Conservation (phyloP, 1,140 invertebrate species). For the Oscheius sp. region DNA sequence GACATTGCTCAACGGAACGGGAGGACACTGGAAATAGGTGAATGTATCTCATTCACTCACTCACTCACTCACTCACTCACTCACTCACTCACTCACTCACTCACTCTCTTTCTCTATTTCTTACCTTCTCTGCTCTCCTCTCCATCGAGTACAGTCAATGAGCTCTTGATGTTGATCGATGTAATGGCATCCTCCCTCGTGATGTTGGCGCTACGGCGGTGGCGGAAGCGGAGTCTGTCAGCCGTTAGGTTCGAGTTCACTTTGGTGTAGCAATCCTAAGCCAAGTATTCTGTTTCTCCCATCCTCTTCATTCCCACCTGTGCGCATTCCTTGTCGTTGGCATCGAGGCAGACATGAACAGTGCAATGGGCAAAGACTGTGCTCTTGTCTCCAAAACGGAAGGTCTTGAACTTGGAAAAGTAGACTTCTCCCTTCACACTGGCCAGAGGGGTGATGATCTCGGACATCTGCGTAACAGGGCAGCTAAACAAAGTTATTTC, state of each 20-base stretch:
- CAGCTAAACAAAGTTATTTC: conserved; percentile 24
- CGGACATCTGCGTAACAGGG: conserved; percentile 33
- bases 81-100: too few species aligned
- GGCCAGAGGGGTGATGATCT: conserved; percentile 43
- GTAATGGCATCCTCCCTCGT: neutral
- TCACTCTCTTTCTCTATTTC: too few species aligned
- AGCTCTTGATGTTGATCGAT: conserved; percentile 6
- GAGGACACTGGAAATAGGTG: conserved; percentile 1
- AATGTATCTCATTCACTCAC: too few species aligned
- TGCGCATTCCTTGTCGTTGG: conserved; percentile 37
- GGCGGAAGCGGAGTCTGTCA: conserved; percentile 36
- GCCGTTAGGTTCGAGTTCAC: conserved; percentile 42
- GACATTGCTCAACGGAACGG: conserved; percentile 19
- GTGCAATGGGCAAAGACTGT: conserved; percentile 47
- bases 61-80: too few species aligned
- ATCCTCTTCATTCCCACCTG: conserved; percentile 10
- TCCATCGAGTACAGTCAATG: conserved; percentile 19
- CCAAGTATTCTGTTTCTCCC: neutral
- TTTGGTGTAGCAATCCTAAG: conserved; percentile 41
- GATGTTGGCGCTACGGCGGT: conserved; percentile 18
- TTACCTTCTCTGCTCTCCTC: conserved; percentile 24
- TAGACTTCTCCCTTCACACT: conserved; percentile 47
- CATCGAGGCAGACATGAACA: conserved; percentile 42
- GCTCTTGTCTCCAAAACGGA: conserved; percentile 44
- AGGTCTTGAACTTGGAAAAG: conserved; percentile 46